Conservation (phyloP, 2,797 vertebrate genomes). For the Myotis myotis region DNA sequence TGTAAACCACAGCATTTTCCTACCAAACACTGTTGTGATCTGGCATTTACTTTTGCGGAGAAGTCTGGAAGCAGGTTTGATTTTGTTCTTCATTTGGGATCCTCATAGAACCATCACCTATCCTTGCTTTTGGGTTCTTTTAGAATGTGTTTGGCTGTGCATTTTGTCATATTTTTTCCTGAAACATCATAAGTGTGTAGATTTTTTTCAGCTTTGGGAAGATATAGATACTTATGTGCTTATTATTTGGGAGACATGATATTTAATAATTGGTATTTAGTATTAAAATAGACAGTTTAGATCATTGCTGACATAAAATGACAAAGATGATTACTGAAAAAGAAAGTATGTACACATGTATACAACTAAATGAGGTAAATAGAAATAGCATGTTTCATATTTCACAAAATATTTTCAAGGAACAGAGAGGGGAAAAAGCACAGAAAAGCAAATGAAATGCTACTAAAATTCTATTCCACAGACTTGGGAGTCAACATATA, state of each 20-base stretch:
- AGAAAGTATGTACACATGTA: no score
- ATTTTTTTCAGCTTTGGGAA: neutral
- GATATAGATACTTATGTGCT: neutral
- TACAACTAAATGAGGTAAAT: neutral
- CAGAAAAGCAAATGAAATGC: neutral
- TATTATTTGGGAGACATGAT: neutral
- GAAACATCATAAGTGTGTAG: neutral
- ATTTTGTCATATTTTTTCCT: neutral
- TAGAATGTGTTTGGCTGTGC: neutral
- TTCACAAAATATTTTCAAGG: neutral
- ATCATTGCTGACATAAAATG: neutral
- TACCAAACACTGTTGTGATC: neutral
- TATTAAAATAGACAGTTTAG: neutral
- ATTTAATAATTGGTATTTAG: neutral
- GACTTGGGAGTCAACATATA: no score
- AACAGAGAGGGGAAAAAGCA: neutral
- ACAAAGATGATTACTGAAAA: neutral
- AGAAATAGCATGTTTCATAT: neutral
- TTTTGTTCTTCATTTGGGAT: neutral
- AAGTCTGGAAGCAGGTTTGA: no score
- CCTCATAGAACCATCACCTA: fast-evolving
- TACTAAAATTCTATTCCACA: neutral
- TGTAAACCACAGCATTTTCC: neutral
- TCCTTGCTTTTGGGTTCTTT: neutral
- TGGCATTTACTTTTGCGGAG: neutral